Evolutionary conservation across 92 coral and sea anemone species (phyloP).

Genomic region (Umimayanthus kanabou): DNA sequence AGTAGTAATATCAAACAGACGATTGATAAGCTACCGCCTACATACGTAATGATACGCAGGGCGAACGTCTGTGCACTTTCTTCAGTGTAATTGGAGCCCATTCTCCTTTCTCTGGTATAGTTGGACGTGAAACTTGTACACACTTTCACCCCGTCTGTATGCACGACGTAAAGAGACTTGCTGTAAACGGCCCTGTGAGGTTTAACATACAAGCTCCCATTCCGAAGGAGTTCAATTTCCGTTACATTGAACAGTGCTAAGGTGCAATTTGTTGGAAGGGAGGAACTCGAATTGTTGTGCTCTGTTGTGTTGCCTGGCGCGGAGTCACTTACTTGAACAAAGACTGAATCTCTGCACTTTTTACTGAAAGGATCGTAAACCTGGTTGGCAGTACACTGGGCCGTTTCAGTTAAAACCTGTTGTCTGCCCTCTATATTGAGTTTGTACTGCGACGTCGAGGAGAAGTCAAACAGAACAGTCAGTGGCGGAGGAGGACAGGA

Average conservation of each 20-base stretch:
- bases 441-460: not conserved
- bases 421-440: not conserved
- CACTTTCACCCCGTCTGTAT: not conserved
- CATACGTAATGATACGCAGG: constrained; percentile 21
- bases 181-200: not conserved
- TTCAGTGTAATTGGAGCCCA: not conserved
- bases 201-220: constrained; percentile 8
- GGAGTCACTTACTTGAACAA: not conserved
- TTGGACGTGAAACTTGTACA: not conserved
- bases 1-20: not conserved
- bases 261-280: not conserved
- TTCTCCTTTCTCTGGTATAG: not conserved
- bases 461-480: constrained; percentile 6
- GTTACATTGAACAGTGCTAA: not conserved
- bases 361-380: constrained; percentile 20
- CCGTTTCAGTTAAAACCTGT: constrained; percentile 3
- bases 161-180: not conserved
- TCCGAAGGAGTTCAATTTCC: not conserved
- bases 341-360: not conserved
- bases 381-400: not conserved
- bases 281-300: not conserved
- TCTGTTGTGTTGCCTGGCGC: not conserved
- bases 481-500: not conserved
- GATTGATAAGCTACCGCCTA: constrained; percentile 3
- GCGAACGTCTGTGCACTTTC: not conserved